Base-by-base conservation (phyloP, 2,888 invertebrate genomes). In the Bombylius discolor region DNA sequence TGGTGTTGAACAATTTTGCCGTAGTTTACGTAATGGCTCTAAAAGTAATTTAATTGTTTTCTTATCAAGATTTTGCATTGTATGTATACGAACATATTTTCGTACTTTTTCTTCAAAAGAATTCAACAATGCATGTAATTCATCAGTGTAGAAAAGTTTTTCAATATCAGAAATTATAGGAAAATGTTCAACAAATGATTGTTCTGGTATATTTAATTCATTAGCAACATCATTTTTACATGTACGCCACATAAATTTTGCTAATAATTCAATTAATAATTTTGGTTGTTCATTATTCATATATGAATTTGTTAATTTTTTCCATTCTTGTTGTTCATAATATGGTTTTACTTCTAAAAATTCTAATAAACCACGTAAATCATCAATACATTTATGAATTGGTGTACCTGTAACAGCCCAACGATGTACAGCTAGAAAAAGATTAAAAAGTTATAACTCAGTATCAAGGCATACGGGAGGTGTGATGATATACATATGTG, bases 351-450 rank as follows among this genome's bases (percentile, higher is more conserved):
- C 74, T 64, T 70, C 76, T 66, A 64, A 69, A 65, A 70, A 79
- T 63, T 60, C 72, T 63, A 73, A 45, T 4, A 72, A 59, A 3
- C 67, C 65, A 4, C 64, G 61, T 45, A 73, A 62, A 77, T 81
- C 81, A 64, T 78, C 73, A 23, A 82, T 68, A 31, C 76, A 73
- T 55, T 78, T 78, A 65, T 82, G 81, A 51, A 85, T 76, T 1
- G 85, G 85, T 0, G 88, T 89, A 32, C 89, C 89, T 5, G 87
- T 87, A 1, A 84, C 77, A 13, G 82, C 82, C 89, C 89, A 89
- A 50, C 84, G 77, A 70, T 85, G 81, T 4, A 79, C 68, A 9
- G 83, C 80, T 59, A 66, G 14, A 54, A 56, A 34, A 23, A 48
- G 12, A 8, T 42, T 47, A 3, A 32, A 12, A 48, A 23, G 23